Evolutionary conservation across 2,888 invertebrate species (phyloP), one percentile per base, ranked within the genome.

Genomic region (Eulithis testata): DNA sequence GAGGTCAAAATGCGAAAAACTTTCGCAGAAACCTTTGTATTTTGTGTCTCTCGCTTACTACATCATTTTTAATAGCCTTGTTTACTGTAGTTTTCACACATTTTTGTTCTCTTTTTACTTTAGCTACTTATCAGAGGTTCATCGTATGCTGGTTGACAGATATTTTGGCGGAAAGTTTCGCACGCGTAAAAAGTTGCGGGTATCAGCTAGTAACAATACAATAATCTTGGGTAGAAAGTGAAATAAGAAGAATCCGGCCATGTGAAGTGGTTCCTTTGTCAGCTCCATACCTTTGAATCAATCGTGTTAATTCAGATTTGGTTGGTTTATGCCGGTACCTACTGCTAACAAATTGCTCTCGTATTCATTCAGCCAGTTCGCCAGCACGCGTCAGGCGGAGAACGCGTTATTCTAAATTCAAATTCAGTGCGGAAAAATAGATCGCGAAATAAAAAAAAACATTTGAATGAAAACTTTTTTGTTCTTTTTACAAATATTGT

Each of bases 291-390:
- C 65, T 68, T 72, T 80, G 55, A 76, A 80, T 80, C 83, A 80
- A 78, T 80, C 75, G 77, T 79, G 81, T 81, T 79, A 79, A 81
- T 82, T 87, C 77, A 72, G 81, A 88, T 84, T 88, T 73, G 81
- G 90, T 86, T 82, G 90, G 90, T 77, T 89, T 83, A 87, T 83
- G 83, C 88, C 85, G 84, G 90, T 86, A 82, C 84, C 21, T 9
- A 9, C 21, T 82, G 56, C 60, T 60, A 55, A 55, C 58, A 51
- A 55, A 58, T 47, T 85, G 83, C 80, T 77, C 60, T 57, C 63
- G 51, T 60, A 62, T 49, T 43, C 80, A 76, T 79, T 59, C 73
- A 73, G 84, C 82, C 88, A 90, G 90, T 91, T 78, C 77, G 82
- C 79, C 76, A 79, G 74, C 81, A 78, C 77, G 78, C 79, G 83